phyloP scores from a whole-genome alignment of 1,140 invertebrate genomes.

The Phenacoccus solenopsis region DNA sequence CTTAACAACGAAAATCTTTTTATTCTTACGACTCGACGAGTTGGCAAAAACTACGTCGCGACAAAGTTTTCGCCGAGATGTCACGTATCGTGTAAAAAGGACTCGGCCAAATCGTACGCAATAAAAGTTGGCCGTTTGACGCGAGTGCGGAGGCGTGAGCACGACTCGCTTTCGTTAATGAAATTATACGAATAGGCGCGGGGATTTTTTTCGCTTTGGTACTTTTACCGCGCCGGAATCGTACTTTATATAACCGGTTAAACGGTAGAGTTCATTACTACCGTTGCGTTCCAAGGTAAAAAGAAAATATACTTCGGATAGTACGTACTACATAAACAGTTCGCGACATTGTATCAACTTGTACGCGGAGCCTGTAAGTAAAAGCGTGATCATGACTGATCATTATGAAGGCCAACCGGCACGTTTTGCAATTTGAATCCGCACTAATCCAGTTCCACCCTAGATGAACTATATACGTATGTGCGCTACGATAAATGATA shows the following conservation, averaged over 20 bases:
- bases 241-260: background rate
- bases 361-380: background rate
- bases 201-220: background rate
- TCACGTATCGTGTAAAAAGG: background rate
- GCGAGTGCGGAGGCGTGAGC: background rate
- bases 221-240: background rate
- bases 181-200: background rate
- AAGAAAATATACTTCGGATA: background rate
- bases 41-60: background rate
- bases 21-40: background rate
- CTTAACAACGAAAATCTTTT: background rate
- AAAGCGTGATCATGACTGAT: conserved; percentile 1
- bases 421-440: conserved; percentile 2
- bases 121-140: background rate
- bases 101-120: background rate
- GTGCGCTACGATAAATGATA: background rate
- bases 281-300: background rate
- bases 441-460: background rate
- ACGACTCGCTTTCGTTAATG: background rate
- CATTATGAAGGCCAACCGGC: background rate
- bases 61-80: background rate
- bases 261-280: background rate
- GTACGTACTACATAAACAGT: background rate
- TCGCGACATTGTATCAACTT: background rate
- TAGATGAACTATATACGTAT: background rate